These are phyloP conservation scores for Sprattus sprattus DNA, from an alignment of 2,113 vertebrate species.

Conservation along the genomic window DNA sequence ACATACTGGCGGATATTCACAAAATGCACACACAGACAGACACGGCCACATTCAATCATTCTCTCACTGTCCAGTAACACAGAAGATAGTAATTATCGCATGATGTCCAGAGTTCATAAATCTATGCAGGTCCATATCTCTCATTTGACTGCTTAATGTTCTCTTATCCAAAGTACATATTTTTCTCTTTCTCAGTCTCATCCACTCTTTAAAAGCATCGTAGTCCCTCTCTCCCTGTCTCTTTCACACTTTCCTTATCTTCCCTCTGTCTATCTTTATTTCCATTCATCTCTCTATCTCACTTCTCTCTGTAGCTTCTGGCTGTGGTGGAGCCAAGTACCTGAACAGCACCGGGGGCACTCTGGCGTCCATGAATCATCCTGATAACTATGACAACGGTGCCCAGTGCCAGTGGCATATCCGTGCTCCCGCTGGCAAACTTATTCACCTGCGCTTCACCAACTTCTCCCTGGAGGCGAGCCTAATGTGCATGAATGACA, in stretches of 20 bases:
- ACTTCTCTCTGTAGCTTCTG: conserved; percentile 58
- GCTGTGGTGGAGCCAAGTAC: conserved; percentile 67
- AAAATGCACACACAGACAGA: too few relatives aligned
- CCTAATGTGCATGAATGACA: conserved; percentile 65
- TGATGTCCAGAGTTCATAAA: too few relatives aligned
- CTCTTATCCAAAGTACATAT: too few relatives aligned
- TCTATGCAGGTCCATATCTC: too few relatives aligned
- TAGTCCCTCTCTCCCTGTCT: conserved; percentile 37
- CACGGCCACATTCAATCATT: too few relatives aligned
- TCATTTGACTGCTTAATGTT: too few relatives aligned
- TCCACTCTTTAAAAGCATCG: neutral
- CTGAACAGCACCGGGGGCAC: conserved; percentile 56
- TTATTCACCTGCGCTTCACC: conserved; percentile 69
- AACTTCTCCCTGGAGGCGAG: conserved; percentile 73
- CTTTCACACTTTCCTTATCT: too few relatives aligned
- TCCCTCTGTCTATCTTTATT: conserved; percentile 35
- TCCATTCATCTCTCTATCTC: neutral
- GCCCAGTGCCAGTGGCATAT: conserved; percentile 74
- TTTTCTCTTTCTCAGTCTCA: too few relatives aligned
- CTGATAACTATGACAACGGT: conserved; percentile 64
- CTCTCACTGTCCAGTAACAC: too few relatives aligned
- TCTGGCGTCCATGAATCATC: conserved; percentile 65
- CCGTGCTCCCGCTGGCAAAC: conserved; percentile 60
- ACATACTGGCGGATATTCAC: conserved; percentile 8
- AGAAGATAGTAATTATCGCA: too few relatives aligned